phyloP scores from a whole-genome alignment of 2,113 vertebrate species.

The Epinephelus fuscoguttatus region DNA sequence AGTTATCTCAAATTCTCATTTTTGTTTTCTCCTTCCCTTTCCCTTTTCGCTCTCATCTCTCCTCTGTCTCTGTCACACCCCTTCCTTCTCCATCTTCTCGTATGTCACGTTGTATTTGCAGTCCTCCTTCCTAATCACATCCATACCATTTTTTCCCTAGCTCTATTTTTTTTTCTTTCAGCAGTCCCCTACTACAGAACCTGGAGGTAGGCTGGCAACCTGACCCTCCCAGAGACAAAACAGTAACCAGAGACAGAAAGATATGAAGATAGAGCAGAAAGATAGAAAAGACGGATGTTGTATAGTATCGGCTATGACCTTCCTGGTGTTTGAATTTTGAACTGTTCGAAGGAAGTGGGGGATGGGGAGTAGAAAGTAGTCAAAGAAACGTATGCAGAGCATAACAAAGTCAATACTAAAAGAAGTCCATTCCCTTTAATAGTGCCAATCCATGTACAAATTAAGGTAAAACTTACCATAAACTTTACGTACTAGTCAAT shows the following conservation, averaged over 20 bases:
- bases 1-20: constrained; percentile 10
- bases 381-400: neutral
- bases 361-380: neutral
- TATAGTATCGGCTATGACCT: neutral
- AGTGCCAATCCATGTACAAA: too few relatives aligned
- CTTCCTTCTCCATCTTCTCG: neutral
- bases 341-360: constrained; percentile 18
- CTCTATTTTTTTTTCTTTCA: neutral
- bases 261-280: neutral
- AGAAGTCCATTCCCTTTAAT: too few relatives aligned
- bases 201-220: neutral
- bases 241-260: constrained; percentile 28
- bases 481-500: too few relatives aligned
- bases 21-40: neutral
- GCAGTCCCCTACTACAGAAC: neutral
- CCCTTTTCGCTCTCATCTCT: neutral
- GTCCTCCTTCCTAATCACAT: neutral
- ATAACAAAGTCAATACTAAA: neutral
- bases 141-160: neutral
- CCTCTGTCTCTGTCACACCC: neutral
- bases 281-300: neutral
- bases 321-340: constrained; percentile 20
- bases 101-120: neutral
- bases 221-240: neutral
- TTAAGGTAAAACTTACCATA: too few relatives aligned